Percentiles rank a stretch among this genome's conserved stretches.
Conservation (phyloP, 2,888 invertebrate species). For the Caenorhabditis sulstoni region DNA sequence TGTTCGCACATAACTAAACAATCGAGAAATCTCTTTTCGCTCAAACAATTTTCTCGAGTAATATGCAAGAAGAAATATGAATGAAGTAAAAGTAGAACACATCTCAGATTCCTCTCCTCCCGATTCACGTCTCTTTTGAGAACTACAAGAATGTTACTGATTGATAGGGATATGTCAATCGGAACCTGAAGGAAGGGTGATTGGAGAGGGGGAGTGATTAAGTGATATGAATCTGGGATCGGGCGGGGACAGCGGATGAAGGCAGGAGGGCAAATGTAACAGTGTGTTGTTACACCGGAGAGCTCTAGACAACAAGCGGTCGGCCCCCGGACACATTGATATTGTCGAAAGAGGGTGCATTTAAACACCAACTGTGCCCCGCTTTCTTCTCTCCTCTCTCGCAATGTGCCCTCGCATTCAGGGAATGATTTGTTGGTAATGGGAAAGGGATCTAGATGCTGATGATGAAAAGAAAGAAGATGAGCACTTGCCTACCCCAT, state of each 20-base stretch:
- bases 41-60: not conserved
- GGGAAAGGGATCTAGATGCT: no score
- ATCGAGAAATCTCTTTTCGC: slow-evolving; percentile 9
- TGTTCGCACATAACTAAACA: slow-evolving; percentile 41
- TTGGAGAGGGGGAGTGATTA: slow-evolving; percentile 14
- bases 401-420: slow-evolving; percentile 24
- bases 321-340: slow-evolving; percentile 26
- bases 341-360: slow-evolving; percentile 46
- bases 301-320: slow-evolving; percentile 43
- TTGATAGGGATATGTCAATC: slow-evolving; percentile 34
- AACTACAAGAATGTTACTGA: no score
- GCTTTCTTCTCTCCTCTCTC: not conserved
- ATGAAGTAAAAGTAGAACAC: no score
- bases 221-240: slow-evolving; percentile 44
- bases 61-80: not conserved
- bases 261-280: slow-evolving; percentile 51
- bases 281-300: slow-evolving; percentile 48
- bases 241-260: slow-evolving; percentile 17
- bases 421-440: slow-evolving; percentile 36
- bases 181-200: not conserved
- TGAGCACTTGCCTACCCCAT: no score
- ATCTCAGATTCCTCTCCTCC: no score
- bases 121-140: no score
- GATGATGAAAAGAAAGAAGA: not conserved
- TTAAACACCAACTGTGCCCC: slow-evolving; percentile 47